Base-by-base conservation (phyloP, 1,140 invertebrate genomes). In the Drosophila bocqueti region DNA sequence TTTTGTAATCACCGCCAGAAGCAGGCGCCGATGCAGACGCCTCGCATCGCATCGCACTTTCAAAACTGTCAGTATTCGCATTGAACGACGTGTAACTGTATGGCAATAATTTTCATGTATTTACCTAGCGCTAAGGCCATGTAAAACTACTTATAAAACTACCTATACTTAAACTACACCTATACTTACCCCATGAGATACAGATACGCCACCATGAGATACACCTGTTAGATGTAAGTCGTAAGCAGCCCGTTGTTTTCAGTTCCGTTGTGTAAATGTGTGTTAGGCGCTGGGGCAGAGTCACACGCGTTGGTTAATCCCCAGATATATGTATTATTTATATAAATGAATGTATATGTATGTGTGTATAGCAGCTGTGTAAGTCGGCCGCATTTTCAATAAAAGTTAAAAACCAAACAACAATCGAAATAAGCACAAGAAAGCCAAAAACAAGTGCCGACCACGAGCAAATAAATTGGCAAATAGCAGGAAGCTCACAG, bases 51-150 rank as follows among this genome's bases (percentile, higher is more conserved):
- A 47, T 47, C 63, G 50, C 61, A 66, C 50, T 71, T 59, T 75
- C 43, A 75, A 64, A 71, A 78, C 77, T 80, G 73, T 79, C 85
- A 91, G 86, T 91, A 91, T 86, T 91, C 81, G 81, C 85, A 82
- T 85, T 81, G 76, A 91, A 84, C 89, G 81, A 91, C 79, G 79
- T 91, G 89, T 87, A 91, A 91, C 83, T 84, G 65, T 77, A 91
- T 91, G 89, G 89, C 89, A 91, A 91, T 91, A 91, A 91, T 91
- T 91, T 91, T 87, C 79, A 61, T 72, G 89, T 91, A 91, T 91
- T 91, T 87, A 91, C 66, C 61, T 91, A 91, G 87, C 46, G 46
- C 59, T 83, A 83, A 77, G 76, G 49, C 67, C 61, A 77, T 54
- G 74, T 59, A 77, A 62, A 77, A 61, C 45, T 63, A 69, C 66